These are phyloP conservation scores for Neotragus moschatus DNA, from an alignment of 2,113 vertebrate species.

Conservation along the genomic window DNA sequence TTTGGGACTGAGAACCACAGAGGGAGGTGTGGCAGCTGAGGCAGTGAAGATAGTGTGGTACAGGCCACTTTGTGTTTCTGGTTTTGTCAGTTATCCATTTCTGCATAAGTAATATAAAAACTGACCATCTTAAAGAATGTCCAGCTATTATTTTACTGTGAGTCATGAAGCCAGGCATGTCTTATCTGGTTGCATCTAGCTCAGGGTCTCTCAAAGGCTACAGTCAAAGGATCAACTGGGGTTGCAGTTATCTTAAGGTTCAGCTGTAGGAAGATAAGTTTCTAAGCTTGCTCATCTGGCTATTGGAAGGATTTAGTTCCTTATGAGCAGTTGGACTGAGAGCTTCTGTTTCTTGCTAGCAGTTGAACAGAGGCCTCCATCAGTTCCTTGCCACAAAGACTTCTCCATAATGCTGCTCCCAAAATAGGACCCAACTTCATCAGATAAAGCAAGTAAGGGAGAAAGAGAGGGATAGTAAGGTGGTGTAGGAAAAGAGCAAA, in stretches of 20 bases:
- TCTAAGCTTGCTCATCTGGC: not conserved
- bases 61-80: not conserved
- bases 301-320: not conserved
- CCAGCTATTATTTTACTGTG: not conserved
- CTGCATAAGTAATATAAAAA: not conserved
- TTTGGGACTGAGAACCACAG: not conserved
- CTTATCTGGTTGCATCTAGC: not conserved
- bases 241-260: not conserved
- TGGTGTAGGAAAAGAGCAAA: not conserved
- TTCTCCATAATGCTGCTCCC: not conserved
- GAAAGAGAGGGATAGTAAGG: not conserved
- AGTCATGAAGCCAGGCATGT: not conserved
- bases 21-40: not conserved
- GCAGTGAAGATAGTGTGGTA: not conserved
- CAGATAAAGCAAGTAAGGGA: not conserved
- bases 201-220: not conserved
- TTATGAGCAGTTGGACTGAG: not conserved
- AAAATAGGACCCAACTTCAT: not conserved
- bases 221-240: not conserved
- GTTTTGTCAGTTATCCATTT: not conserved
- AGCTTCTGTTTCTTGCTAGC: not conserved
- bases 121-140: not conserved
- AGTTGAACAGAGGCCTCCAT: not conserved
- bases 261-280: not conserved
- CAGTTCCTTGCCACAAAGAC: not conserved